Percentiles rank a stretch among this genome's conserved stretches.
Conservation (phyloP, 1,140 invertebrate genomes). For the Drosophila melanogaster region Release_6_plus_ISO1_MT NT_033779.5:5439501-5440000, state of each 20-base stretch:
- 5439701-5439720: constrained; percentile 48
- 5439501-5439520: not conserved
- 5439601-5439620: constrained; percentile 49
- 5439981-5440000: constrained; percentile 84
- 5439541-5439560: constrained; percentile 79
- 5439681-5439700: constrained; percentile 1
- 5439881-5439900: too few relatives aligned
- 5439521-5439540: constrained; percentile 71
- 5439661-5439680: constrained; percentile 24
- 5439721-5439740: constrained; percentile 29
- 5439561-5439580: constrained; percentile 85
- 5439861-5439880: too few relatives aligned
- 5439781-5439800: too few relatives aligned
- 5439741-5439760: too few relatives aligned
- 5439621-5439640: constrained; percentile 48
- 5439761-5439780: too few relatives aligned
- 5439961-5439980: constrained; percentile 72
- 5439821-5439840: too few relatives aligned
- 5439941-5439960: constrained; percentile 63
- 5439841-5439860: too few relatives aligned
- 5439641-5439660: constrained; percentile 12
- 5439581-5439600: constrained; percentile 76
- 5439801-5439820: too few relatives aligned
- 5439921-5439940: not conserved
- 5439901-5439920: too few relatives aligned